Evolutionary conservation across 2,888 invertebrate genomes (phyloP), one percentile per base, ranked within the genome.

Genomic region (Formica aserva): DNA sequence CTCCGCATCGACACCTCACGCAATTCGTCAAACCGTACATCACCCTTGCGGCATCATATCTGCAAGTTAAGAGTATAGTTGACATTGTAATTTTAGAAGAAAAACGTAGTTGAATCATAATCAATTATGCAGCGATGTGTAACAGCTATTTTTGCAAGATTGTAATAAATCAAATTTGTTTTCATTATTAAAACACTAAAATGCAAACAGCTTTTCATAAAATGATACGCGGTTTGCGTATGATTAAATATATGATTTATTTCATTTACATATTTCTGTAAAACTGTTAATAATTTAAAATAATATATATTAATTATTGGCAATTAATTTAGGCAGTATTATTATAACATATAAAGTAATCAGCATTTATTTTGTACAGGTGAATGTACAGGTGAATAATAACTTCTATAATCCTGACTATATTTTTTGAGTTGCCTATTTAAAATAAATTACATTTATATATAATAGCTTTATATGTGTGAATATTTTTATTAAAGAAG

Each of bases 21-120:
- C 95, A 95, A 92, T 97, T 97, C 1, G 96, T 96, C 90, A 97
- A 92, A 13, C 97, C 97, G 91, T 96, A 97, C 96, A 97, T 96
- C 11, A 97, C 96, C 63, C 96, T 95, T 38, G 96, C 96, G 2
- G 97, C 97, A 91, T 97, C 97, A 91, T 96, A 97, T 85, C 96
- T 95, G 81, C 55, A 85, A 78, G 32, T 38, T 13, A 32, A 1
- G 3, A 22, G 1, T 32, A 32, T 6, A 4, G 5, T 41, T 1
- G 29, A n/a, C 11, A 76, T 75, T 76, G 26, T 55, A 15, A 22
- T 48, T 32, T 38, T 8, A 41, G 0, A 29, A 26, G 13, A 41
- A 5, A 18, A 32, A 41, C 26, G 35, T 45, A 52, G 55, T 60
- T 35, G 69, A 26, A 60, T 86, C 80, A 71, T 72, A 57, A 82